Base-by-base conservation (phyloP, 2,888 invertebrate genomes). In the Periphyllus acericola region DNA sequence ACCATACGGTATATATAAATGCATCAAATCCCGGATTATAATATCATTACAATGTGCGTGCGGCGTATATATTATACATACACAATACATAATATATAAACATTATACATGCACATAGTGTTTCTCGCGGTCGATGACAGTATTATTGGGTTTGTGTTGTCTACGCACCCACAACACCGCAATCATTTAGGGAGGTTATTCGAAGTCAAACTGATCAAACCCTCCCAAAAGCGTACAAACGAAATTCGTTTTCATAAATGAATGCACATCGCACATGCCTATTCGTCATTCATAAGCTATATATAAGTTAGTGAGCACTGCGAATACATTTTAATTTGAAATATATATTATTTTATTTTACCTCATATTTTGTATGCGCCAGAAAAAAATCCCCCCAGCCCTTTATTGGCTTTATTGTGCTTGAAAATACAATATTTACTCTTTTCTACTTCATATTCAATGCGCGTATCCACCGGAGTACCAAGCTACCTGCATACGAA, bases 401-500 rank as follows among this genome's bases (percentile, higher is more conserved):
- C 25, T 25, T 11, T 46, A 46, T 46, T 46, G 1, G 14, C 46
- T 60, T 60, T 60, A 6, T 21, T 60, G 25, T 60, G 25, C 60
- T 60, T 40, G n/a, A 75, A 75, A 75, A 40, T 40, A n/a, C 21
- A 60, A 4, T 3, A 75, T 40, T 40, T 25, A 75, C 25, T 40
- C n/a, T 34, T 40, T 36, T 40, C 75, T 32, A 74, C 40, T 75
- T 75, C n/a, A 40, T 75, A 75, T 75, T 75, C 40, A n/a, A 40
- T 75, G 14, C 40, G 9, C 40, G 40, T 21, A n/a, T 40, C 36
- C n/a, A 40, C 36, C 17, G 25, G 60, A 25, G 21, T 60, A 60
- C 60, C 5, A 9, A 25, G 9, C 60, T 60, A 60, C 60, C 60
- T 60, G 60, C 3, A 34, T 34, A 25, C 6, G 32, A 32, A 79